Conservation (phyloP, 2,113 vertebrate genomes). For the Melanocharis versteri region DNA sequence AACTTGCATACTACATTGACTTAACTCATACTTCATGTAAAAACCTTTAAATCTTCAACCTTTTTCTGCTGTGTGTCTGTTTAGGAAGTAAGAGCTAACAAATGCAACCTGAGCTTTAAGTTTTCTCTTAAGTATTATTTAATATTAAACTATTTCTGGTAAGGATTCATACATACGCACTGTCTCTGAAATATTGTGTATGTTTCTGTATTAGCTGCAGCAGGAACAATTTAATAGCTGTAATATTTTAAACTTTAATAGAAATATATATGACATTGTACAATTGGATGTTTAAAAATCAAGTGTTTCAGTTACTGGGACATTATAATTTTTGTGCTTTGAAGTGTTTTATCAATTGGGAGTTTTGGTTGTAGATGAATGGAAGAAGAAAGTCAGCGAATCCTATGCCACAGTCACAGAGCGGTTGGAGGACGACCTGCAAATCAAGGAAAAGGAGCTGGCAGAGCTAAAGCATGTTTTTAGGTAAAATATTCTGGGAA, state of each 20-base stretch:
- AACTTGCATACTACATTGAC: not conserved
- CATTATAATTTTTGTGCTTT: not conserved
- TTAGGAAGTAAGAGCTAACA: conserved; percentile 17
- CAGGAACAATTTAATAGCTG: not conserved
- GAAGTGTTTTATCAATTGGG: not conserved
- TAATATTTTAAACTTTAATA: conserved; percentile 41
- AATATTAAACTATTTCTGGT: not conserved
- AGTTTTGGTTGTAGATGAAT: conserved; percentile 81
- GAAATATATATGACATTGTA: not conserved
- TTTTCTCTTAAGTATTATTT: not conserved
- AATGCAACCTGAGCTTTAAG: not conserved
- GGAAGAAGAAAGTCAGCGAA: conserved; percentile 97
- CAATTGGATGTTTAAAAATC: not conserved
- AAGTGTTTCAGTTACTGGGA: not conserved
- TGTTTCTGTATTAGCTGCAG: not conserved
- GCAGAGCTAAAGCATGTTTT: conserved; percentile 84
- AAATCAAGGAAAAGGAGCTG: conserved; percentile 84
- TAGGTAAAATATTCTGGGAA: conserved; percentile 71
- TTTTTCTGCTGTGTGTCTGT: not conserved
- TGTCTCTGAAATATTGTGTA: conserved; percentile 6
- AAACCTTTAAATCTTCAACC: not conserved
- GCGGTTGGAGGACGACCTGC: conserved; percentile 86
- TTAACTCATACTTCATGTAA: not conserved
- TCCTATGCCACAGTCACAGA: conserved; percentile 86
- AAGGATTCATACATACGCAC: not conserved